Base-by-base conservation (phyloP, 92 coral and sea anemone species). In the Parazoanthus atlanticus region DNA sequence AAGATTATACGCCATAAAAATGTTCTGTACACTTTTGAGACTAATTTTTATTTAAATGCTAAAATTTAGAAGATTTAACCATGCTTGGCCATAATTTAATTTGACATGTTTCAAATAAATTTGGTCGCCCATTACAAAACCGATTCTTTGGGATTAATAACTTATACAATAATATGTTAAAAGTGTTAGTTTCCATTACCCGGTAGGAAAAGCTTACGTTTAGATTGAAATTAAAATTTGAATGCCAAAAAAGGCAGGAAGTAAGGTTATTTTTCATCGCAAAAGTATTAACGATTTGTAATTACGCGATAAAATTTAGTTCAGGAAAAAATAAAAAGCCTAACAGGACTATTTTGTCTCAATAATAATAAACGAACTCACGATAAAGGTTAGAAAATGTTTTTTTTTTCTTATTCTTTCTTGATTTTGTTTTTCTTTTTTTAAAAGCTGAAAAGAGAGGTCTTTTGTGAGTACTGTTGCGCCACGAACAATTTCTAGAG, bases 101-200 rank as follows among this genome's bases (percentile, higher is more conserved):
- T 84, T 84, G 87, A 84, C 78, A 47, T 84, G 79, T 70, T 84
- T 75, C 36, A 75, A 75, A 75, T 38, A 75, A 75, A 75, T 75
- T 75, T 84, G 30, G 79, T 56, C 69, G 32, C 61, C 54, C 66
- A 84, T 84, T 84, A 84, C 74, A 84, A 84, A 84, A 84, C 87
- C 40, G 65, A 69, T 84, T 70, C 87, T 84, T 41, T 69, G 52
- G 26, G 17, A 69, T 70, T 65, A 43, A 84, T 84, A 84, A 84
- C 76, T 84, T 84, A 30, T 47, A 71, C 78, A 71, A 71, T 49
- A 69, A 84, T 84, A 84, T 70, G 43, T 84, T 69, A 70, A 70
- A 28, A 70, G 87, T 30, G 86, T 82, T 82, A 82, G 75, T 65
- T 65, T 65, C 86, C n/a, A 82, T 82, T 41, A 82, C 71, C 54